Evolutionary conservation across 2,888 invertebrate genomes (phyloP), one percentile per base, ranked within the genome.

Genomic region (Caenorhabditis sulstoni): DNA sequence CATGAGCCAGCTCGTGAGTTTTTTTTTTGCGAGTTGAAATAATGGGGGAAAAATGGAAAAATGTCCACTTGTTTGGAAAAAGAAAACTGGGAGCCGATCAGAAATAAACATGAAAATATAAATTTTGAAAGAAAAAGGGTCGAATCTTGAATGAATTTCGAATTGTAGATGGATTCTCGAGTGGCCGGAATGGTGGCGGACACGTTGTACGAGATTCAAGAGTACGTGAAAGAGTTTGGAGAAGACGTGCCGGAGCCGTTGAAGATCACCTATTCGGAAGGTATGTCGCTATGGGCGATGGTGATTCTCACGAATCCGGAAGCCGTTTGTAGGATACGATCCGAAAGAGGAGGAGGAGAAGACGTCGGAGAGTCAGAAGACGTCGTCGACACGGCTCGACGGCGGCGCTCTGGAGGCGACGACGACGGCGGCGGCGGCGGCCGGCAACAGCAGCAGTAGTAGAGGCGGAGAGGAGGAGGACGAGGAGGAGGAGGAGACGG

Each of bases 101-200:
- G n/a, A n/a, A n/a, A n/a, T n/a, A n/a, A n/a, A n/a, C n/a, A n/a
- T n/a, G n/a, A n/a, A n/a, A n/a, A n/a, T n/a, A n/a, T n/a, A n/a
- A n/a, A n/a, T n/a, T n/a, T n/a, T n/a, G n/a, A n/a, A n/a, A n/a
- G n/a, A n/a, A n/a, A n/a, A n/a, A n/a, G n/a, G n/a, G n/a, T n/a
- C n/a, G n/a, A n/a, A n/a, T n/a, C n/a, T n/a, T n/a, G n/a, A n/a
- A n/a, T n/a, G n/a, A n/a, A n/a, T n/a, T n/a, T n/a, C n/a, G n/a
- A n/a, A n/a, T 41, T 41, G 41, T 66, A 89, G 89, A 90, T 91
- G 90, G 90, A 90, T 73, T 87, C 89, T 5, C 87, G 90, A 12
- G 90, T 89, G 14, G 90, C 90, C 9, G 86, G 82, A 50, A 87
- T 87, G 85, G 80, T 90, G 9, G 88, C 90, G 35, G 88, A 89